These are phyloP conservation scores for Phania funesta DNA, from an alignment of 2,888 invertebrate species.

Conservation along the genomic window DNA sequence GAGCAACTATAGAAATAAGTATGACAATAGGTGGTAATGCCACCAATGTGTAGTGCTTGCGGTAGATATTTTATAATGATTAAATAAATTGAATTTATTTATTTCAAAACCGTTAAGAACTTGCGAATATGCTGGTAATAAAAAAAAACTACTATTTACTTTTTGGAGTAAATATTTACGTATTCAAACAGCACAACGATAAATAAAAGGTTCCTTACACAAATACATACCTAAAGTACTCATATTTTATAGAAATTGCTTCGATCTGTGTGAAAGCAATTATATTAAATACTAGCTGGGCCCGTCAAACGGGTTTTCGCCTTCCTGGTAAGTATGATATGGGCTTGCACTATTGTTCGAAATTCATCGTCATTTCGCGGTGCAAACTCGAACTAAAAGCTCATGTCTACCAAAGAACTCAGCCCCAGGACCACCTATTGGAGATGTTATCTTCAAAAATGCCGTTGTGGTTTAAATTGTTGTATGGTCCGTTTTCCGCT, in stretches of 20 bases:
- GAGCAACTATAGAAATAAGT: slow-evolving; percentile 23
- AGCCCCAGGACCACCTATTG: too few relatives aligned
- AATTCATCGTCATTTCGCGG: too few relatives aligned
- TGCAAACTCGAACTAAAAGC: too few relatives aligned
- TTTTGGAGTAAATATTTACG: slow-evolving; percentile 10
- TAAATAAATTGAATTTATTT: slow-evolving; percentile 53
- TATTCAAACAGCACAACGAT: background rate
- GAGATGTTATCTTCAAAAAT: too few relatives aligned
- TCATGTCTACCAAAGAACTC: too few relatives aligned
- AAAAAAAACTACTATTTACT: background rate
- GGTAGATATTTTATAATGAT: slow-evolving; percentile 37
- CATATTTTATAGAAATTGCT: background rate
- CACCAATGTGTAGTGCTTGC: slow-evolving; percentile 24
- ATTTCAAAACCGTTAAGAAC: slow-evolving; percentile 47
- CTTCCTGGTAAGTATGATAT: too few relatives aligned
- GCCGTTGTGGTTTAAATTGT: too few relatives aligned
- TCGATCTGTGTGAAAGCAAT: background rate
- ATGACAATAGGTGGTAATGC: slow-evolving; percentile 44
- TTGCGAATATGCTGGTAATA: background rate
- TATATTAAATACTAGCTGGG: background rate
- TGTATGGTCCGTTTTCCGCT: too few relatives aligned
- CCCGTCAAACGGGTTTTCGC: too few relatives aligned
- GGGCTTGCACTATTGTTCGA: too few relatives aligned
- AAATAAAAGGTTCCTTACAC: background rate
- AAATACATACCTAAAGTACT: too few relatives aligned